Evolutionary conservation across 2,797 vertebrate genomes (phyloP), one percentile per base, ranked within the genome.

Genomic region (Acanthornis magna): DNA sequence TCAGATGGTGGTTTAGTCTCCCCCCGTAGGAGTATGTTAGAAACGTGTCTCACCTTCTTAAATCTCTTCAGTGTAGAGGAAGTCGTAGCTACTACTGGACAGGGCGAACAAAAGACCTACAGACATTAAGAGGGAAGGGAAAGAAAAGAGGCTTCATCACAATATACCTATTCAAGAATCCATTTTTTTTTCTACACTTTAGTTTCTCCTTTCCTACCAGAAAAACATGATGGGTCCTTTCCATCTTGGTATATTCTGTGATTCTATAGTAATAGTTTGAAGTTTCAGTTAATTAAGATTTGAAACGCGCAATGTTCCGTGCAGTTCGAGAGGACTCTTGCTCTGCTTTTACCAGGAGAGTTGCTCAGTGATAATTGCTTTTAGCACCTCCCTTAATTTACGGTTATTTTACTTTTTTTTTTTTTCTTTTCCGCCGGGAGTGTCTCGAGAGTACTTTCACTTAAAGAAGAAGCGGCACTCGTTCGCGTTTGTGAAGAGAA

Each of bases 51-150:
- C 72, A 79, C 61, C 73, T 74, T 50, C 62, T 76, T 48, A 40
- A 83, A 42, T 54, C 36, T 57, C 57, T 3, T 7, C 7, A 32
- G 36, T 16, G 45, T 48, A n/a, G 77, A 48, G 67, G 67, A 42
- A 91, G 43, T 71, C 57, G 51, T 55, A 25, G 51, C 65, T 81
- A 26, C 71, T 75, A 40, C 71, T 27, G 84, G 72, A 61, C n/a
- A 8, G 50, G 67, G 72, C 1, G 43, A 85, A 94, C 91, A 94
- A 91, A 95, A 95, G 95, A 75, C 36, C 13, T 51, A 4, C 10
- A 19, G 55, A 50, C 26, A 0, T 51, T 30, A 27, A 38, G 38
- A 74, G 58, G 58, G 25, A 54, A 78, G 29, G n/a, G n/a, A 42
- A 53, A 62, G 55, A 54, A 66, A 27, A 79, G 43, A 65, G 13